Base-by-base conservation (phyloP, 2,113 vertebrate genomes). In the Pavo muticus region DNA sequence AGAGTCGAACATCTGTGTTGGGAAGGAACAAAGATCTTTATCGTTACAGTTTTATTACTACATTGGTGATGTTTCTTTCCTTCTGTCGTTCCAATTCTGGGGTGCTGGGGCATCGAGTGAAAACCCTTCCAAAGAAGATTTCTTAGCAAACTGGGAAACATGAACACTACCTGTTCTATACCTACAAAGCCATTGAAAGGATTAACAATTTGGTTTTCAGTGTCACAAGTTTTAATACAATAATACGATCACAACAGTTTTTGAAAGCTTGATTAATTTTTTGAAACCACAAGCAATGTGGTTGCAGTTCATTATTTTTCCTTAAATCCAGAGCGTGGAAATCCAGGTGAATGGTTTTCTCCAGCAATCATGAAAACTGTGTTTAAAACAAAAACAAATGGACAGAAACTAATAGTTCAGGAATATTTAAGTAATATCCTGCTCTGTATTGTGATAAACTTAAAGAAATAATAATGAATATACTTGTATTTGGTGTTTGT, bases 401-500 rank as follows among this genome's bases (percentile, higher is more conserved):
- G 12, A 14, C 20, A 16, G 4, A 27, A 12, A 5, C 3, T 14
- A 64, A 10, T 75, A 40, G 44, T 57, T 65, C 7, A 24, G 20
- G 45, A 67, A 67, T 94, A 73, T 63, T 76, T 65, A 85, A 76
- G 21, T 79, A 91, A 67, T 80, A 83, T 59, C 85, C 19, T 2
- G 84, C 83, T 18, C 24, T 50, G 17, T 70, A 48, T 30, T 80
- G 60, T 77, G 70, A 69, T 83, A 83, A 88, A 83, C 59, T 54
- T 23, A 50, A 65, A 91, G 14, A 87, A 90, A 48, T 69, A 83
- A 69, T 73, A 65, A 85, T 69, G 11, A 70, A 77, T 70, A 59
- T 11, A 20, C 60, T 77, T 79, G 63, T 83, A 39, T 39, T 90
- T 94, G 68, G 56, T 88, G 72, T 93, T 91, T 67, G 56, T 86